Base-by-base conservation (phyloP, 2,888 invertebrate genomes). In the Helobdella robusta region DNA sequence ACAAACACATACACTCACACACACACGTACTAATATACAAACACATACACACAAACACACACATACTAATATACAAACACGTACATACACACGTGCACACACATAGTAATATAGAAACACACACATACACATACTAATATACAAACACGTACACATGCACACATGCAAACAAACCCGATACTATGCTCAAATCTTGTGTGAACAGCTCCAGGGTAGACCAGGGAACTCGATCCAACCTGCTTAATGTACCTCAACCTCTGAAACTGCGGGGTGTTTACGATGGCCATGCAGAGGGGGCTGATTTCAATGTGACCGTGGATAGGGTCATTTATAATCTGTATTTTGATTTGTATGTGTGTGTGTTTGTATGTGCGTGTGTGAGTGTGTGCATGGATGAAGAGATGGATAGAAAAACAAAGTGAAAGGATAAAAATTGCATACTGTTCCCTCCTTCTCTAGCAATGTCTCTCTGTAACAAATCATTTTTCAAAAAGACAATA, bases 121-220 rank as follows among this genome's bases (percentile, higher is more conserved):
- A 58, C 61, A 61, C 40, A 61, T 46, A 61, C 1, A 2, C 34
- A 61, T 18, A 25, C 46, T 44, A 2, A 61, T 1, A 61, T 11
- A 11, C 32, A 36, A 18, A 2, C 25, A 32, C 34, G 30, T 34
- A 34, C 28, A 4, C 23, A 34, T 1, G 8, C 6, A 32, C 11
- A 18, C 6, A 4, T 1, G 30, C 30, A n/a, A 56, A 56, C 25
- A 23, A 23, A 48, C 48, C 48, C 56, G 20, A 56, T 56, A 32
- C 56, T 40, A 30, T 64, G 64, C 15, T 64, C 64, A 35, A 56
- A 64, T 58, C 64, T 35, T 20, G 32, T 64, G 36, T 64, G 64
- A n/a, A 25, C 44, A 18, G 56, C 64, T 28, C 64, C 64, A 23
- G 64, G 64, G 35, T 40, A 64, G 40, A 64, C 58, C 58, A 40